Evolutionary conservation across 2,113 vertebrate genomes (phyloP).

Genomic region (Turnix velox): DNA sequence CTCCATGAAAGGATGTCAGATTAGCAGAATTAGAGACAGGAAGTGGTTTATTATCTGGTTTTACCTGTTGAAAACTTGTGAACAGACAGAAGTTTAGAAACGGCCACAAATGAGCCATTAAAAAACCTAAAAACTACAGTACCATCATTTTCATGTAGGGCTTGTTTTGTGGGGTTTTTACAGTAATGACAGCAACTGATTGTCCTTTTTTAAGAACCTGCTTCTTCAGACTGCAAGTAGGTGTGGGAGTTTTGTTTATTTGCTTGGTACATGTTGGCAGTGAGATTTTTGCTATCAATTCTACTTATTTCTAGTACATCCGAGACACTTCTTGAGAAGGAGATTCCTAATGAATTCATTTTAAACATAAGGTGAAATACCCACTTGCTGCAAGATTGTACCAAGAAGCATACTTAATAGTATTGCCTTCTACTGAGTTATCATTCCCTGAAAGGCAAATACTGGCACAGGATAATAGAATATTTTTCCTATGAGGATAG

Average conservation of each 20-base stretch:
- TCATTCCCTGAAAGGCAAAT: not conserved
- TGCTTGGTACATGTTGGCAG: not conserved
- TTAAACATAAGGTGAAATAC: not conserved
- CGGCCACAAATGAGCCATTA: not conserved
- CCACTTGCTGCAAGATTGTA: not conserved
- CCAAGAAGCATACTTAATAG: not conserved
- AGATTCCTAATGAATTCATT: not conserved
- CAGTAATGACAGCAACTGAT: not conserved
- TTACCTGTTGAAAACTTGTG: not conserved
- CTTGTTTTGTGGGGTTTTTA: not conserved
- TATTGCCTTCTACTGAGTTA: constrained; percentile 47
- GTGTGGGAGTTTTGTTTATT: not conserved
- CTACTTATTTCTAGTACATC: not conserved
- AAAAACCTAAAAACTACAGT: not conserved
- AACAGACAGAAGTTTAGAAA: not conserved
- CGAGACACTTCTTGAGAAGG: not conserved
- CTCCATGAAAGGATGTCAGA: not conserved
- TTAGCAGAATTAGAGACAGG: not conserved
- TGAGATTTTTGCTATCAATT: not conserved
- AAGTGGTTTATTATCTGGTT: not conserved
- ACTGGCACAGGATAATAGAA: constrained; percentile 31
- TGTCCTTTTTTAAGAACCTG: not conserved
- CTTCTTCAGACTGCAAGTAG: not conserved
- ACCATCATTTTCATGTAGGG: not conserved
- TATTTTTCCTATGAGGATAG: not conserved